phyloP scores from a whole-genome alignment of 2,113 vertebrate species.

The Sminthopsis crassicaudata region DNA sequence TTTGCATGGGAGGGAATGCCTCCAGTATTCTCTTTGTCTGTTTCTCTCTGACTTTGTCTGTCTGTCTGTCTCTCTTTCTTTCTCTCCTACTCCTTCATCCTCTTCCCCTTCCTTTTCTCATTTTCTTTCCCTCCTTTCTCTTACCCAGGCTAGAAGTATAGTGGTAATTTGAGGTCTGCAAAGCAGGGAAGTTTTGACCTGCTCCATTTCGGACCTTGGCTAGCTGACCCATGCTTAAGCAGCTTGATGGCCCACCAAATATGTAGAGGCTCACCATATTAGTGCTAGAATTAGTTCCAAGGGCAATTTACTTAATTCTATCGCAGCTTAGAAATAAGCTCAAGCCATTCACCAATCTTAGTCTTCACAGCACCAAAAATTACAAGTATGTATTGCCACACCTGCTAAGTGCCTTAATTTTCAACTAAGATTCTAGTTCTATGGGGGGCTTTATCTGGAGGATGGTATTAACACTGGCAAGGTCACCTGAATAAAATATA shows the following conservation, averaged over 20 bases:
- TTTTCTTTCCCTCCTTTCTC: background rate
- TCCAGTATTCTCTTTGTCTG: background rate
- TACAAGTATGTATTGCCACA: background rate
- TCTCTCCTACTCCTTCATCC: too few relatives aligned
- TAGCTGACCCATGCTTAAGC: background rate
- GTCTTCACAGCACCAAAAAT: background rate
- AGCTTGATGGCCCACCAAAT: background rate
- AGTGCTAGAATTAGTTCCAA: background rate
- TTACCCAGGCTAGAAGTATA: background rate
- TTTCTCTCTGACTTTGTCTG: background rate
- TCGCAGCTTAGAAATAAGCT: background rate
- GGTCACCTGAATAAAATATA: background rate
- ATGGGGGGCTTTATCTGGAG: background rate
- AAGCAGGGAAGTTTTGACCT: background rate
- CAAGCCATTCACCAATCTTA: background rate
- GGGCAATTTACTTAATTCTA: background rate
- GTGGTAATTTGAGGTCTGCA: background rate
- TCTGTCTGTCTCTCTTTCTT: accelerated
- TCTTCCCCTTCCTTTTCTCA: background rate
- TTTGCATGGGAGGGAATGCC: background rate
- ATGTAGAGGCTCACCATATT: background rate
- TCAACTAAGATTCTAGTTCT: background rate
- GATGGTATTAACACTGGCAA: background rate
- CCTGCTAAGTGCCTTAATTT: background rate
- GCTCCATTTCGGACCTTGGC: background rate